phyloP scores from a whole-genome alignment of 2,113 vertebrate genomes.

The Hiodon alosoides region DNA sequence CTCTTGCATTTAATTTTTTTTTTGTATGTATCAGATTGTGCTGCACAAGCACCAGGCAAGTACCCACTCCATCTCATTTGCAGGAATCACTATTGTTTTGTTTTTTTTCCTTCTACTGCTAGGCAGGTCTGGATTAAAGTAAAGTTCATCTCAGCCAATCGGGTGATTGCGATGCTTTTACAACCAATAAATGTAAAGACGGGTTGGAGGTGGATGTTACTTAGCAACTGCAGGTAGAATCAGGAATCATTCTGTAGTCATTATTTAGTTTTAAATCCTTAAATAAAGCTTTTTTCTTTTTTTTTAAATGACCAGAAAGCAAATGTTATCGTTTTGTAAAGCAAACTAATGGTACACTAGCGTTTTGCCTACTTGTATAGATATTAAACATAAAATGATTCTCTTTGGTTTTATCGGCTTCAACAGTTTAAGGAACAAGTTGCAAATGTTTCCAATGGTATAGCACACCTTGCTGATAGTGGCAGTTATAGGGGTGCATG shows the following conservation, averaged over 20 bases:
- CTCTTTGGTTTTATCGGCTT: too few species aligned
- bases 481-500: too few species aligned
- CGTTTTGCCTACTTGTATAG: too few species aligned
- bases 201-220: conserved; percentile 72
- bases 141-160: conserved; percentile 67
- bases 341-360: too few species aligned
- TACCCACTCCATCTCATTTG: conserved; percentile 57
- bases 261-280: conserved; percentile 63
- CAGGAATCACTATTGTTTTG: conserved; percentile 57
- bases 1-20: conserved; percentile 59
- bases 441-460: too few species aligned
- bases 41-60: conserved; percentile 53
- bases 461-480: too few species aligned
- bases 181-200: conserved; percentile 57
- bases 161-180: conserved; percentile 55
- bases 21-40: conserved; percentile 62
- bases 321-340: conserved; percentile 21
- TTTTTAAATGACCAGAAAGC: conserved; percentile 53
- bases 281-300: conserved; percentile 56
- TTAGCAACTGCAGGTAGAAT: conserved; percentile 78
- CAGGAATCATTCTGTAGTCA: conserved; percentile 65
- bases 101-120: conserved; percentile 24
- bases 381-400: too few species aligned
- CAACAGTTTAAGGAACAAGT: too few species aligned
- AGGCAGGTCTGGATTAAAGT: conserved; percentile 66